These are phyloP conservation scores for Poeciliopsis occidentalis DNA, from an alignment of 2,113 vertebrate genomes.

Conservation along the genomic window DNA sequence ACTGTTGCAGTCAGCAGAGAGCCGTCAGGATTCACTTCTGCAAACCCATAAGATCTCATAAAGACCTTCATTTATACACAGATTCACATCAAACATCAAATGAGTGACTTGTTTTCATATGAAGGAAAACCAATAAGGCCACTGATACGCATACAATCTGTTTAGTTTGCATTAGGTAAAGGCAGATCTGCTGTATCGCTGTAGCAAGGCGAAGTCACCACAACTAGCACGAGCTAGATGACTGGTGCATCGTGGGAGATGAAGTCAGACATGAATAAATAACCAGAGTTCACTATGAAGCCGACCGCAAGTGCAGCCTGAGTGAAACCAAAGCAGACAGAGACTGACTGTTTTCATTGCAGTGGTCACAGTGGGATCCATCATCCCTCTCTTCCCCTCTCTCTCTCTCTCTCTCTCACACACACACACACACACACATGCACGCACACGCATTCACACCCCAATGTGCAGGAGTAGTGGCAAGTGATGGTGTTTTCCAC, in stretches of 20 bases:
- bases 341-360: conserved; percentile 22
- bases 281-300: conserved; percentile 42
- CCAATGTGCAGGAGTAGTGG: background rate
- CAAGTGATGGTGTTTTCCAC: conserved; percentile 19
- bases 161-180: conserved; percentile 11
- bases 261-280: conserved; percentile 59
- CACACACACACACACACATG: too few relatives aligned
- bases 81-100: conserved; percentile 1
- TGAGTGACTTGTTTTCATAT: conserved; percentile 9
- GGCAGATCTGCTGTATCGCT: background rate
- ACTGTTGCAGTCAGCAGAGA: conserved; percentile 50
- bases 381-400: conserved; percentile 1
- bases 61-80: background rate
- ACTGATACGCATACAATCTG: conserved; percentile 36
- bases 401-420: background rate
- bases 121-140: conserved; percentile 10
- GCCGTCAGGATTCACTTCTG: conserved; percentile 42
- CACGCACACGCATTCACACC: background rate
- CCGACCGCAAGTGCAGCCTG: conserved; percentile 4
- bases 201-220: background rate
- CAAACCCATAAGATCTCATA: conserved; percentile 31
- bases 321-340: conserved; percentile 27
- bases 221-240: background rate
- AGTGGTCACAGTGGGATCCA: conserved; percentile 24
- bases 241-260: conserved; percentile 8